phyloP scores from a whole-genome alignment of 2,888 invertebrate species.

The Melieria crassipennis region DNA sequence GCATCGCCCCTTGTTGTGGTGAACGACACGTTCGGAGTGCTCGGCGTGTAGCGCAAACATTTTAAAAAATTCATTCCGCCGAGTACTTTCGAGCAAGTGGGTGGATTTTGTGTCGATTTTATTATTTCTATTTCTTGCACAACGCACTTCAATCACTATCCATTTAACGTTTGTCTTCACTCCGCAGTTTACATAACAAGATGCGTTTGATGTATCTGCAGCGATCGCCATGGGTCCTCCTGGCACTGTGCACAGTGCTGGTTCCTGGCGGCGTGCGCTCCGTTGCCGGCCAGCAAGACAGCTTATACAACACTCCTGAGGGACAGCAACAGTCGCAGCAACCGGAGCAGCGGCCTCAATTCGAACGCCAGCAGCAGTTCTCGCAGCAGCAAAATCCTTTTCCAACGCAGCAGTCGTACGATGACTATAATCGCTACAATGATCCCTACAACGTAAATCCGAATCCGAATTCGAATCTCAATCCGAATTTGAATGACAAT shows the following conservation, averaged over 20 bases:
- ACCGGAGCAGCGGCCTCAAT: conserved; percentile 10
- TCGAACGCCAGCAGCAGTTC: conserved; percentile 24
- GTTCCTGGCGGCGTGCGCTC: background rate
- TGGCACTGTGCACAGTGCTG: conserved; percentile 14
- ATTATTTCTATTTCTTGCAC: no score
- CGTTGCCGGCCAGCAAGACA: conserved; percentile 23
- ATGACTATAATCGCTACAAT: conserved; percentile 36
- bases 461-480: conserved; percentile 36
- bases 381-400: conserved; percentile 24
- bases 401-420: conserved; percentile 17
- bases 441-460: conserved; percentile 37
- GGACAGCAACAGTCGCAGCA: conserved; percentile 19
- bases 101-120: background rate
- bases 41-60: no score
- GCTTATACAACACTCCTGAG: conserved; percentile 28
- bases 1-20: background rate
- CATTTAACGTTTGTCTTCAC: background rate
- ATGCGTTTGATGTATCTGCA: conserved; percentile 7
- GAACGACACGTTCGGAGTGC: background rate
- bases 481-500: conserved; percentile 35
- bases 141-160: background rate
- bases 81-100: conserved; percentile 5
- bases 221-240: conserved; percentile 6
- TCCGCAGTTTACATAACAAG: conserved; percentile 16
- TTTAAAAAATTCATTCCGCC: background rate